phyloP scores from a whole-genome alignment of 2,797 vertebrate species.

The Gymnoscopelus microlampas region DNA sequence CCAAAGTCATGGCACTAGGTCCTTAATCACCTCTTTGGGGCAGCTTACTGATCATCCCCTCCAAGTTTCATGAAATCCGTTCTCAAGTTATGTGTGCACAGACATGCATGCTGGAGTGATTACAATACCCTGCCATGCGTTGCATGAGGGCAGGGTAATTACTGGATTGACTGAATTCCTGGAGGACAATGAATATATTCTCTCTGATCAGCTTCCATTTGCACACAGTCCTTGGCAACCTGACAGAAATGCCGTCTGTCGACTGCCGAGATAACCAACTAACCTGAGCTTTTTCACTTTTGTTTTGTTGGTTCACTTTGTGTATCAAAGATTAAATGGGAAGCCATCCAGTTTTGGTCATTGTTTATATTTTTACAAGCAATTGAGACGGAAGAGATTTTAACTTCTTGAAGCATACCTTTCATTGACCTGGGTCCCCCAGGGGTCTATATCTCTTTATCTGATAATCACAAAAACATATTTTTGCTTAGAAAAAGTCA shows the following conservation, averaged over 20 bases:
- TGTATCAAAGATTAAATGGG: slow-evolving; percentile 3
- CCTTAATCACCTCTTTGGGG: too few relatives aligned
- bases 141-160: neutral
- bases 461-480: too few relatives aligned
- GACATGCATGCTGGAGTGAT: too few relatives aligned
- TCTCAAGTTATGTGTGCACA: too few relatives aligned
- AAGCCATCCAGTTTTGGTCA: slow-evolving; percentile 19
- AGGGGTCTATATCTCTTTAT: too few relatives aligned
- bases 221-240: slow-evolving; percentile 33
- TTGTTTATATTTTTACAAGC: neutral
- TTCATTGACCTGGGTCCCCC: too few relatives aligned
- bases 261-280: slow-evolving; percentile 1
- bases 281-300: neutral
- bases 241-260: slow-evolving; percentile 29
- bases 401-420: neutral
- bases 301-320: neutral
- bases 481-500: slow-evolving; percentile 2
- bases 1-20: too few relatives aligned
- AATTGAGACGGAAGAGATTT: neutral
- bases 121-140: too few relatives aligned
- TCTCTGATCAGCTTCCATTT: slow-evolving; percentile 37
- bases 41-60: too few relatives aligned
- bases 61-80: too few relatives aligned
- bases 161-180: slow-evolving; percentile 16
- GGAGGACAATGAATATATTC: slow-evolving; percentile 40